Evolutionary conservation across 2,888 invertebrate genomes (phyloP).

Genomic region (Drosophila borborema): DNA sequence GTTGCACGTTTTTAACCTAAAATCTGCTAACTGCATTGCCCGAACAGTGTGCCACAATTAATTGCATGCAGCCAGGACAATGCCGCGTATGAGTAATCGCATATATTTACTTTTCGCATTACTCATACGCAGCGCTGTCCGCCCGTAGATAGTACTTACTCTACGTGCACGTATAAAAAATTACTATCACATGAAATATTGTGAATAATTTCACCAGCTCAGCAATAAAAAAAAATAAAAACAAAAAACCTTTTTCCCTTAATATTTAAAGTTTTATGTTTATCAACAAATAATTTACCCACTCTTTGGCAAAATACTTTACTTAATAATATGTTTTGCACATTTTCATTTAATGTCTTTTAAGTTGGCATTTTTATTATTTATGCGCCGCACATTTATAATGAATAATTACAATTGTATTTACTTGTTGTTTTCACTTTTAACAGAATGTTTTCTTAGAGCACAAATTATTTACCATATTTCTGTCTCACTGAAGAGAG

Average conservation of each 20-base stretch:
- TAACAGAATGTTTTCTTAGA: conserved; percentile 40
- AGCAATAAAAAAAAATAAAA: conserved; percentile 1
- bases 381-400: conserved; percentile 2
- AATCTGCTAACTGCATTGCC: conserved; percentile 58
- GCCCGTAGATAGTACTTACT: not conserved
- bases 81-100: conserved; percentile 66
- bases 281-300: conserved; percentile 3
- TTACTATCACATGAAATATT: not conserved
- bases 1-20: conserved; percentile 47
- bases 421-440: conserved; percentile 50
- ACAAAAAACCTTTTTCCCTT: not conserved
- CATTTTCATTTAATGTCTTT: not conserved
- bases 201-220: not conserved
- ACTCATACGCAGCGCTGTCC: conserved; percentile 36
- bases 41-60: conserved; percentile 60
- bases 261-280: not conserved
- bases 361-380: not conserved
- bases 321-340: too few relatives aligned
- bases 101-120: conserved; percentile 49
- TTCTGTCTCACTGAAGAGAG: conserved; percentile 42
- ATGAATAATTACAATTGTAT: conserved; percentile 51
- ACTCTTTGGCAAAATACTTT: conserved; percentile 1
- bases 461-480: conserved; percentile 36
- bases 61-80: conserved; percentile 49
- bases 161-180: not conserved